Percentiles rank a stretch among this genome's conserved stretches.
phyloP scores from a whole-genome alignment of 2,113 vertebrate genomes.

The Pomatorhinus ruficollis region DNA sequence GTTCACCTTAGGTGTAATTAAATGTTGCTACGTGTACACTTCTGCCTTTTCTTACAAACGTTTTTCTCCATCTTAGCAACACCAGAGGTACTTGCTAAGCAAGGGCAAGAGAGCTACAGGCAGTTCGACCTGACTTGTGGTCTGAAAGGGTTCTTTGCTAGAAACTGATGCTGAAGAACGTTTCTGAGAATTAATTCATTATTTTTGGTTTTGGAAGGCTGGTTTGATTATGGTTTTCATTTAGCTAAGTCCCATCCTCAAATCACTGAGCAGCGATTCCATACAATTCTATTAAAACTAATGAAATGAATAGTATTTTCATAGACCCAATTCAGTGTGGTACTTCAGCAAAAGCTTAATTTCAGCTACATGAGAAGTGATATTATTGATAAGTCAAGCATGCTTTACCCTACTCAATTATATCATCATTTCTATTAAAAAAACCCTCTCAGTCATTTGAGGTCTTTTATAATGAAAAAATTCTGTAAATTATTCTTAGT shows the following conservation, averaged over 20 bases:
- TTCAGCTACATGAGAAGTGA: background rate
- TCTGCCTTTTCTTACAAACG: background rate
- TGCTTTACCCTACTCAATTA: background rate
- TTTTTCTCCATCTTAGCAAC: background rate
- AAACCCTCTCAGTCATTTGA: background rate
- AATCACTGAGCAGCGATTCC: background rate
- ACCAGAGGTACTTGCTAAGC: background rate
- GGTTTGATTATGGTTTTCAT: conserved; percentile 7
- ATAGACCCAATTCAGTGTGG: background rate
- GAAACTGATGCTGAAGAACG: background rate
- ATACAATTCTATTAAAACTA: conserved; percentile 20
- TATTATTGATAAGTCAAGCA: conserved; percentile 37
- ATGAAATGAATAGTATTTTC: background rate
- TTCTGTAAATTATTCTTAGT: background rate
- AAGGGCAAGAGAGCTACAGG: background rate
- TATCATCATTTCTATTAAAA: background rate
- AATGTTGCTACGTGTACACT: background rate
- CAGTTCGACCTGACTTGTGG: background rate
- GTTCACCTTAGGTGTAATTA: background rate
- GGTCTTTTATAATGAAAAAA: background rate
- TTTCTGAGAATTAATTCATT: background rate
- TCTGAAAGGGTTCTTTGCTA: background rate
- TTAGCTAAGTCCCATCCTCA: background rate
- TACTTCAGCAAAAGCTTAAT: conserved; percentile 21
- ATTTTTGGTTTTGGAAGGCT: conserved; percentile 24